Base-by-base conservation (phyloP, 92 coral and sea anemone genomes). In the Phenganax stokvisi region DNA sequence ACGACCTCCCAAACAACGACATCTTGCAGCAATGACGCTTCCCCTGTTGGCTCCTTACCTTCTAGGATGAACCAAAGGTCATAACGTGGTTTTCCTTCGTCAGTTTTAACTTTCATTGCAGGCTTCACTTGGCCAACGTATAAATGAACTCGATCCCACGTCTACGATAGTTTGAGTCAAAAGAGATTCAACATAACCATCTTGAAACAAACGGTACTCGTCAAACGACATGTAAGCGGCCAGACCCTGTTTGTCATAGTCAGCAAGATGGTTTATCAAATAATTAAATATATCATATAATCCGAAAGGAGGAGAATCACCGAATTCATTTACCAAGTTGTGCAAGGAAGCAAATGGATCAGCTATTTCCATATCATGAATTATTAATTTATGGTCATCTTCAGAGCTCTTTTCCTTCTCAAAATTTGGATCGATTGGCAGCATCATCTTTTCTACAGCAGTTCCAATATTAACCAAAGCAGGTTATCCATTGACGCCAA, bases 71-170 rank as follows among this genome's bases (percentile, higher is more conserved):
- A 57, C 63, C 63, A 57, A 57, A 57, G 63, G 63, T 57, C 63
- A 74, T 37, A 74, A 16, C 60, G 53, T 57, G 56, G 55, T 47
- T 74, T 74, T 56, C 79, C 64, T 37, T 74, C 79, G 25, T 51
- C 64, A 9, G 79, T 51, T 29, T 74, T 74, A 56, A 74, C 30
- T 59, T 75, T 86, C 89, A 86, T 86, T 59, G 80, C 82, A n/a
- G 86, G 83, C 37, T 76, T 65, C 77, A 86, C 89, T 64, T 82
- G 68, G 76, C 67, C 89, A 70, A 86, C 89, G 29, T 83, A 76
- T n/a, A 89, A 89, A 79, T 86, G 88, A 67, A 86, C 80, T n/a
- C n/a, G n/a, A n/a, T 57, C 63, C 63, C 63, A n/a, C 63, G 63
- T 57, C 63, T 57, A 57, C 12, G 63, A 57, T 57, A 57, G 63